phyloP scores from a whole-genome alignment of 1,140 invertebrate genomes.

The Gryon sp. region DNA sequence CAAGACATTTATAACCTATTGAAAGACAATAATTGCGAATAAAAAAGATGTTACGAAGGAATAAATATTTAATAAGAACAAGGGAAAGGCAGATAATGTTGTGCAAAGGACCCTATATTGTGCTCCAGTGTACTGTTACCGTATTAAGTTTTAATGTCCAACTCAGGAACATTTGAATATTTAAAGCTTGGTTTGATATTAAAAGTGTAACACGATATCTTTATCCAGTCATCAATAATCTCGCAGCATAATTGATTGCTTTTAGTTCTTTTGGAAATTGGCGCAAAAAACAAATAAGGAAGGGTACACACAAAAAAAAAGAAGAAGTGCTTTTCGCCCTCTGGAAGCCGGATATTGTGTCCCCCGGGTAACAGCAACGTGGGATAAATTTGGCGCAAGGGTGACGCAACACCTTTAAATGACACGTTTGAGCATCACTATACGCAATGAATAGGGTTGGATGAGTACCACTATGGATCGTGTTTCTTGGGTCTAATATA shows the following conservation, averaged over 20 bases:
- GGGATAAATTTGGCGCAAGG: slow-evolving; percentile 29
- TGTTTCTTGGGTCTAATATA: slow-evolving; percentile 36
- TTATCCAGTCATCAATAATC: slow-evolving; percentile 13
- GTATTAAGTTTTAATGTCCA: background rate
- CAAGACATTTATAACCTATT: no score
- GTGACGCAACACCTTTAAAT: slow-evolving; percentile 45
- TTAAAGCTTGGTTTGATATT: background rate
- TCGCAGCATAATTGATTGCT: slow-evolving; percentile 30
- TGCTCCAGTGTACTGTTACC: no score
- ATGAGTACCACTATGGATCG: slow-evolving; percentile 41
- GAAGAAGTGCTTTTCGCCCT: no score
- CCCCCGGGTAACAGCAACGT: slow-evolving; percentile 24
- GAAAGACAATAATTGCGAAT: no score
- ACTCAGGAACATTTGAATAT: no score
- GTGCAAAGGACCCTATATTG: no score
- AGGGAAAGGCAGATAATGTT: no score
- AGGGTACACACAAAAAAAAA: no score
- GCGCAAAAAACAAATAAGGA: no score
- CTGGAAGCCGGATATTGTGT: slow-evolving; percentile 4
- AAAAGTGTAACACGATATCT: slow-evolving; percentile 22
- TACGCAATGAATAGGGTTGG: slow-evolving; percentile 4
- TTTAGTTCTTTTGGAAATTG: slow-evolving; percentile 26
- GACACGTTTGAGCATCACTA: slow-evolving; percentile 50
- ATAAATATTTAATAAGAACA: no score
- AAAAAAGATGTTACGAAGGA: no score